Base-by-base conservation (phyloP, 2,888 invertebrate species). In the Melanostoma scalare region DNA sequence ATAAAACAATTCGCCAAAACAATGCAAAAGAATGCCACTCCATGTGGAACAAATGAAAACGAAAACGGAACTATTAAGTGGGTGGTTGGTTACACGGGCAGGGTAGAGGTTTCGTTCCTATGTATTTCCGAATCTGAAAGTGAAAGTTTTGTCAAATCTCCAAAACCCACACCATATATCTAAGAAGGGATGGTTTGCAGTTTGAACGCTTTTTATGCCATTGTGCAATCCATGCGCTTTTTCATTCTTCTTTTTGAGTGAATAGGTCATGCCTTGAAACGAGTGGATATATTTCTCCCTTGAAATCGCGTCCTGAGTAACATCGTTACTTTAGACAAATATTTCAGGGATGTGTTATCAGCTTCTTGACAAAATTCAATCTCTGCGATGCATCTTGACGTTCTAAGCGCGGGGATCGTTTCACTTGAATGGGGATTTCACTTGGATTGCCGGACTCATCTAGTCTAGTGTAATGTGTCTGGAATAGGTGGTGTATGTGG, bases 11-110 rank as follows among this genome's bases (percentile, higher is more conserved):
- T 10, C 1, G 6, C 10, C 48, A 48, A 9, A 78, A 60, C 73
- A 73, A 65, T 73, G 67, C 61, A 56, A 63, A 78, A 60, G 52
- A 50, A 53, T 33, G 61, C 69, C 73, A 68, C 68, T 73, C 44
- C 82, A 73, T 73, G 73, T 82, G 74, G 79, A 84, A 79, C 79
- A 75, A 84, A 71, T 84, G 84, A 84, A 84, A 84, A 78, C 84
- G 84, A 84, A 84, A 79, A 79, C 84, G 84, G 79, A 84, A 84
- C 84, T 84, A 79, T 79, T 79, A 55, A 35, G 42, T 20, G 40
- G 78, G 63, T 61, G 78, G 58, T 58, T 67, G 67, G 55, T 20
- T 50, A 53, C 31, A 9, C 50, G 44, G 50, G 31, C 61, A 20
- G 5, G 33, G 46, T 35, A 33, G 6, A 44, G 63, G 68, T 50